Evolutionary conservation across 2,113 vertebrate species (phyloP), one percentile per base, ranked within the genome.

Genomic region (Centropus unirufus): DNA sequence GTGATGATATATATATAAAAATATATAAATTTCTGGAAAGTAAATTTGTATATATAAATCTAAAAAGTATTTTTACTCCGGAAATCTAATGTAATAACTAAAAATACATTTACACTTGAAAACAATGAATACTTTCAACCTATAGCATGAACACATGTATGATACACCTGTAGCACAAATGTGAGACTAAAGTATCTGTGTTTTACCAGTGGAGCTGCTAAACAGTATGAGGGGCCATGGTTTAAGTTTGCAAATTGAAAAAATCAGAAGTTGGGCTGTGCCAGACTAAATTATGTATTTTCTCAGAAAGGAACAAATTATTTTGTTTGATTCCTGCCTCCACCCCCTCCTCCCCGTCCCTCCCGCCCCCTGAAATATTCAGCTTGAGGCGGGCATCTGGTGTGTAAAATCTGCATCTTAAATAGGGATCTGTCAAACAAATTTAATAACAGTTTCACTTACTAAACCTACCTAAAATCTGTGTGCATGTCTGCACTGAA

Each of bases 401-500:
- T 95, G 34, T 94, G 72, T 92, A 92, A 68, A 86, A 94, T 86
- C 59, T 93, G 52, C 83, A 70, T 93, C 86, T 89, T 90, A 95
- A 90, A 81, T 67, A 89, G 20, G 47, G 39, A 92, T 89, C 79
- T 94, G 75, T 89, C 90, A 90, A 92, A 62, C 19, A 74, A 90
- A 92, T 90, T 92, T 88, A 93, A 83, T 95, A 95, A 69, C 85
- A 66, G 34, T 92, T 46, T 94, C 30, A 88, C 51, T 80, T 89
- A 83, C n/a, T 75, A 85, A 94, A 73, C 90, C 57, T 59, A 95
- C 83, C 75, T 85, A 83, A 95, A 92, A 83, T 83, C 67, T 90
- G 59, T 70, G 78, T 1, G 12, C 13, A 7, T 89, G n/a, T 83
- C 79, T 92, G 22, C 63, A 36, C n/a, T 69, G 24, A 77, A 73